phyloP scores from a whole-genome alignment of 2,888 invertebrate species.

The Monopis laevigella region DNA sequence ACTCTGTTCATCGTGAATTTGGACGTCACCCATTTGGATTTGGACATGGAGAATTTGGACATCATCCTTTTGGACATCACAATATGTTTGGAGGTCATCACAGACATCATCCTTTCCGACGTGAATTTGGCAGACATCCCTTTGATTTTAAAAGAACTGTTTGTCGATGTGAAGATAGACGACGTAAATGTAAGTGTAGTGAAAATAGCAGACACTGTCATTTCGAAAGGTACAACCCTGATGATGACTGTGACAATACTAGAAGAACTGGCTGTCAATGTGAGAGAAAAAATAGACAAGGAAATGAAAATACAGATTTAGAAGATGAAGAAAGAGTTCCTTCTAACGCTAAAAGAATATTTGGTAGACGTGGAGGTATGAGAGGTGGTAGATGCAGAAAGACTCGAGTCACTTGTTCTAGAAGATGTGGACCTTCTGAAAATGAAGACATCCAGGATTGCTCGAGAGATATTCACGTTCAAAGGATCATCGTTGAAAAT shows the following conservation, averaged over 20 bases:
- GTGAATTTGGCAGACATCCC: background rate
- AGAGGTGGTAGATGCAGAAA: too few species aligned
- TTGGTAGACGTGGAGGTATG: too few species aligned
- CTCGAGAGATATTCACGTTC: too few species aligned
- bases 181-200: background rate
- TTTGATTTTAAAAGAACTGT: background rate
- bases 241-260: background rate
- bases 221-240: background rate
- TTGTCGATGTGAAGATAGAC: background rate
- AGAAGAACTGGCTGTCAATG: background rate
- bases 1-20: background rate
- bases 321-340: too few species aligned
- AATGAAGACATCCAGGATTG: too few species aligned
- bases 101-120: background rate
- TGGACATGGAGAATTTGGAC: background rate
- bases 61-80: background rate
- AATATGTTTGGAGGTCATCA: background rate
- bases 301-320: too few species aligned
- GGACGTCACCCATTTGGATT: background rate
- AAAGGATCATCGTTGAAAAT: conserved; percentile 1
- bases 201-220: background rate
- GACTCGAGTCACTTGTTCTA: too few species aligned
- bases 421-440: too few species aligned
- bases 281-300: too few species aligned
- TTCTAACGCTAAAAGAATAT: too few species aligned